Evolutionary conservation across 2,888 invertebrate genomes (phyloP), one percentile per base, ranked within the genome.

Genomic region (Hetaerina titia): DNA sequence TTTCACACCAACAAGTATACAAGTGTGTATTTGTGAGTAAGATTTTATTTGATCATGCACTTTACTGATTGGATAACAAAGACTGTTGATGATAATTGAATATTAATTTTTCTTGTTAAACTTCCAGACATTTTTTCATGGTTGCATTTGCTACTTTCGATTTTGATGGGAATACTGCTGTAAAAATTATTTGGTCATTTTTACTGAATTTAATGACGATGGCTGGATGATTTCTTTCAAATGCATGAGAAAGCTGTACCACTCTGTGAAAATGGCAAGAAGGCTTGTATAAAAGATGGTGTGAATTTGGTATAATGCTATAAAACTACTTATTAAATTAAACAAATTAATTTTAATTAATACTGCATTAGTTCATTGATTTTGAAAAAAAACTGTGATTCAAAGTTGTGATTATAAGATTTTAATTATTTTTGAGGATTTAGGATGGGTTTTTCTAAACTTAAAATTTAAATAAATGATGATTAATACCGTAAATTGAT

Each of bases 381-480:
- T 81, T 81, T 81, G 9, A 31, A 81, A 31, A 81, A 81, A 81
- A 81, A 31, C 81, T 81, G 81, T 81, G 81, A 81, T 81, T 81
- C 31, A 19, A 81, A 31, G 81, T 81, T 81, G 81, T 81, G 81
- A 81, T 81, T 81, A 22, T 81, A 81, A 81, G 11, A 81, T 31
- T 81, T 81, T 81, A 81, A 81, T 31, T 15, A 81, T n/a, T 31
- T 81, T 81, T 81, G 81, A 81, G 22, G 81, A 31, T 81, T 81
- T 81, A 81, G 31, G 31, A 15, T 81, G 81, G 25, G 31, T 81
- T 81, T n/a, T 31, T 81, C 31, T 81, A 81, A 81, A 81, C 25
- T 81, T 22, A 31, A 81, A 9, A 69, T 81, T 81, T 81, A 81
- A 81, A 81, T 22, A 81, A 81, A 31, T 81, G 25, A 81, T 31